phyloP scores from a whole-genome alignment of 2,113 vertebrate species.

The Brachyhypopomus occidentalis region DNA sequence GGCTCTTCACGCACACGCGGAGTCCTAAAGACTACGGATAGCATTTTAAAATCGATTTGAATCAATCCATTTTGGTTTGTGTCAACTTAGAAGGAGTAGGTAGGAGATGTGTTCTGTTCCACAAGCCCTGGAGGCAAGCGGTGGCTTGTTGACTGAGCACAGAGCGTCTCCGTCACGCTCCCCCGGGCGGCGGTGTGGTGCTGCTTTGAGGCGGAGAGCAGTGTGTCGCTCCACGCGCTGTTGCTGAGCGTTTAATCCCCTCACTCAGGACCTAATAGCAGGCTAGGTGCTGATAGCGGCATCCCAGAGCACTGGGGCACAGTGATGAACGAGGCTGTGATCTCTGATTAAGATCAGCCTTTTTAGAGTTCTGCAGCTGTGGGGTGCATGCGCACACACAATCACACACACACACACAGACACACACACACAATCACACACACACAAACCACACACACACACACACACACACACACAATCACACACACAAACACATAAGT shows the following conservation, averaged over 20 bases:
- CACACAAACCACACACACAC: neutral
- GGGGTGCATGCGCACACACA: slow-evolving; percentile 10
- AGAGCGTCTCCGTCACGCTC: no score
- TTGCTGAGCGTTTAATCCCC: slow-evolving; percentile 34
- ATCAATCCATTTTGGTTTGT: no score
- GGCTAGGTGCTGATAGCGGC: slow-evolving; percentile 41
- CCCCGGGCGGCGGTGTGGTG: no score
- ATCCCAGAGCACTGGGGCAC: slow-evolving; percentile 17
- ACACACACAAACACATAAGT: neutral
- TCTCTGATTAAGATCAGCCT: slow-evolving; percentile 47
- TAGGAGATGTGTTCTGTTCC: no score
- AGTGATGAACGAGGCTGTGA: slow-evolving; percentile 45
- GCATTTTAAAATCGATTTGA: no score
- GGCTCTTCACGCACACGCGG: no score
- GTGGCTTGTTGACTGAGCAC: no score
- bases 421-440: slow-evolving; percentile 23
- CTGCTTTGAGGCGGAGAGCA: no score
- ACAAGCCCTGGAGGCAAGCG: no score
- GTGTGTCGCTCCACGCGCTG: no score
- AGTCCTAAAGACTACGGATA: no score
- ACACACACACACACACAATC: slow-evolving; percentile 29
- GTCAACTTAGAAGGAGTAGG: no score
- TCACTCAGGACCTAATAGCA: slow-evolving; percentile 34
- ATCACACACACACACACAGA: neutral
- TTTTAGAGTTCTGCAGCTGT: slow-evolving; percentile 42